Evolutionary conservation across 2,797 vertebrate species (phyloP).

Genomic region (Vireo griseus): DNA sequence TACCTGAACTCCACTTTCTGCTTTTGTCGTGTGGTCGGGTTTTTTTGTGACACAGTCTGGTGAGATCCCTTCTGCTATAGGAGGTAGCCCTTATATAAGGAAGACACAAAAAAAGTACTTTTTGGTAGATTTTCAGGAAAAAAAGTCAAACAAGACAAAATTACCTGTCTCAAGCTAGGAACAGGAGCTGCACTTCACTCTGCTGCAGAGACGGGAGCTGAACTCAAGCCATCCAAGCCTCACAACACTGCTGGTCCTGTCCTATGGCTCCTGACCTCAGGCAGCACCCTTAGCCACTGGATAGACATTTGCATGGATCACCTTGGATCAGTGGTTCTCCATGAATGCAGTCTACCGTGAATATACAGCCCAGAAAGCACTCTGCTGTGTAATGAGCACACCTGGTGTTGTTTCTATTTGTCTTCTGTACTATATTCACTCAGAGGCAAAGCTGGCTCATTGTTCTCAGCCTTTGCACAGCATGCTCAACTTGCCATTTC

Average conservation of each 20-base stretch:
- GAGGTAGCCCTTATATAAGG: background rate
- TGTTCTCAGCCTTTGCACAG: background rate
- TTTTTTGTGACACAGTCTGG: background rate
- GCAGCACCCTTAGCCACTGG: no score
- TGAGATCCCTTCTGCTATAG: background rate
- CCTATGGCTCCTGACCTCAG: background rate
- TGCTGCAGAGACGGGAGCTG: background rate
- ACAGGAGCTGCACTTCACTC: background rate
- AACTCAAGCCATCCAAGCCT: background rate
- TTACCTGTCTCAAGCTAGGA: background rate
- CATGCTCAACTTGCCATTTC: background rate
- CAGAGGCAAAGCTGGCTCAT: background rate
- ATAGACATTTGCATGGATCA: background rate
- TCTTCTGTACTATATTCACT: background rate
- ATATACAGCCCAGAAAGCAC: background rate
- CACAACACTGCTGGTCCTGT: background rate
- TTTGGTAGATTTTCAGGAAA: background rate
- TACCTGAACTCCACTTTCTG: background rate
- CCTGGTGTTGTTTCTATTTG: background rate
- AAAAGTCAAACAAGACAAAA: background rate
- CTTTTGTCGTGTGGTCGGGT: background rate
- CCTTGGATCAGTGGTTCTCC: background rate
- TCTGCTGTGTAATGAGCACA: background rate
- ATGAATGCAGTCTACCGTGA: background rate
- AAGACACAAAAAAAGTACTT: background rate